phyloP scores from a whole-genome alignment of 1,140 invertebrate species.

The Paraescarpia echinospica region DNA sequence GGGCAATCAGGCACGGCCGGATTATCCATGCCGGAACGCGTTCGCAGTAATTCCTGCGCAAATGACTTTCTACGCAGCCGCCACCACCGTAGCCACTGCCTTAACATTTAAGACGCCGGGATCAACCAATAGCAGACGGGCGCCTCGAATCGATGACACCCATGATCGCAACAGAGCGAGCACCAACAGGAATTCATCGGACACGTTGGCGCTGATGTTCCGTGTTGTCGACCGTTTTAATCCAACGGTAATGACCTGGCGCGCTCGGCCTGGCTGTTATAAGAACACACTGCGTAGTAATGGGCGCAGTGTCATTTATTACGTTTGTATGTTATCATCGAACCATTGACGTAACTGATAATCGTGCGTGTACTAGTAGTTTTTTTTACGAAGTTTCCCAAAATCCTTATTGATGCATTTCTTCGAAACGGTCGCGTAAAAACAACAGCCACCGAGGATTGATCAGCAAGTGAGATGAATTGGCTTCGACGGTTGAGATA shows the following conservation, averaged over 20 bases:
- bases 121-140: background rate
- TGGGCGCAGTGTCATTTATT: background rate
- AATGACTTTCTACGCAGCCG: background rate
- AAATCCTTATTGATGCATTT: background rate
- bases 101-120: background rate
- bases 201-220: background rate
- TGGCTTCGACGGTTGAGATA: background rate
- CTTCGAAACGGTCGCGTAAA: background rate
- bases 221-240: background rate
- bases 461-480: background rate
- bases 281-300: background rate
- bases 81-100: too few species aligned
- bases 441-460: background rate
- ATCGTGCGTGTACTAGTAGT: background rate
- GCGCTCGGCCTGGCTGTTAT: background rate
- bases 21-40: background rate
- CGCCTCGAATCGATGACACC: background rate
- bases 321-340: background rate
- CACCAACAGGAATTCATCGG: background rate
- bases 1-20: constrained; percentile 1
- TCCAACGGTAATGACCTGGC: background rate
- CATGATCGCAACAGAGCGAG: background rate
- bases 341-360: background rate
- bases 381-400: background rate
- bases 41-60: background rate